Base-by-base conservation (phyloP, 2,888 invertebrate genomes). In the Altica lythri region DNA sequence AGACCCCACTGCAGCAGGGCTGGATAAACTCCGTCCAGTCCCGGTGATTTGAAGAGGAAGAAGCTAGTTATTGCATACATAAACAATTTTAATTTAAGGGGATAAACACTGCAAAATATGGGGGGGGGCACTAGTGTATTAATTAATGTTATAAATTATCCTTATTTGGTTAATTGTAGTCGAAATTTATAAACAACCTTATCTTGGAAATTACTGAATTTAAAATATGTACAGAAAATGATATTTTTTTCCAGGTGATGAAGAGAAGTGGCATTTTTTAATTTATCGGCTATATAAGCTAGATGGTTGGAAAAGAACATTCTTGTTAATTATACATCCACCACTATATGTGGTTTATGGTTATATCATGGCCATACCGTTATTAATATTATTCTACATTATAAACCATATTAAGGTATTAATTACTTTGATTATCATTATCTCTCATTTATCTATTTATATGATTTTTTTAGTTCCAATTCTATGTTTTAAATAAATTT, bases 401-500 rank as follows among this genome's bases (percentile, higher is more conserved):
- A 12, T 40, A 8, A 40, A 40, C 5, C 40, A 40, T 13, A 40
- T 40, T 22, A 40, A 40, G 40, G 40, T 40, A 40, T 10, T n/a
- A 17, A 18, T 18, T 35, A 8, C n/a, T n/a, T 25, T 6, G 8
- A 9, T 25, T 6, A 9, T 25, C 5, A 9, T 6, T 2, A 2
- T 1, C 1, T 4, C 13, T 12, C 12, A 30, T 30, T 27, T 27
- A n/a, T 9, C 10, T 6, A 30, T 8, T 8, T 9, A 34, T 8
- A 18, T 19, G n/a, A n/a, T n/a, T n/a, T 19, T 38, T 40, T 40
- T n/a, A 40, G 40, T 40, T 40, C 22, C 40, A 40, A 9, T 40
- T 22, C n/a, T 13, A 9, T 2, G 5, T 40, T 2, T 14, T 40
- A 6, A 40, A 40, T 13, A 25, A 25, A 10, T 40, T 12, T 25